Base-by-base conservation (phyloP, 2,113 vertebrate genomes). In the Peucedramus taeniatus region DNA sequence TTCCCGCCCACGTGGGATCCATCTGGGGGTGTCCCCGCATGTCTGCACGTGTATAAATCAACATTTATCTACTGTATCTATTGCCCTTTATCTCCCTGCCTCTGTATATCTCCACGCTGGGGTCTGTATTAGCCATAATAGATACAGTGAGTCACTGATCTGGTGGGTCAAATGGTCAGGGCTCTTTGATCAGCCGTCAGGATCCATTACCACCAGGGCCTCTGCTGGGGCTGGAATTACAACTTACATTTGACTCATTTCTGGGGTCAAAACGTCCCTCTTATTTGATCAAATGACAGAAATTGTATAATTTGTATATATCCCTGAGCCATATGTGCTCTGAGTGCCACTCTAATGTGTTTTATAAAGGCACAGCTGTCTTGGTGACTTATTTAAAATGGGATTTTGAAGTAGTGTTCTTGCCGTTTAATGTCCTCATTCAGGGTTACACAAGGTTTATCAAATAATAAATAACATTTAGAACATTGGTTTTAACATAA, bases 221-320 rank as follows among this genome's bases (percentile, higher is more conserved):
- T 98, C 98, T 96, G 97, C 94, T 97, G 97, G 96, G 98, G 97
- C 98, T 98, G 98, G 98, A 98, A 98, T 99, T 98, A 98, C 98
- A 98, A 98, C 98, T 98, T 97, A 94, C 97, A 95, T 98, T 98
- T 98, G 98, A 98, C 98, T 99, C 98, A 98, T 98, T 98, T 98
- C 84, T 87, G 97, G 93, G 98, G 98, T 98, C 98, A 97, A 96
- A 97, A 97, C 97, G 97, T 98, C 98, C 98, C 97, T 90, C 96
- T 98, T 98, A 98, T 98, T 98, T 99, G 98, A 99, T 99, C 98
- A 97, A 98, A 97, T 98, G 98, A 98, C 98, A 98, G 97, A 98
- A 98, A 99, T 98, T 98, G 98, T 97, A 98, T 98, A 98, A 99
- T 98, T 98, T 98, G 98, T 98, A 98, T 98, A 98, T 98, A 98